These are phyloP conservation scores for Chaetura pelagica DNA, from an alignment of 2,113 vertebrate species.

Conservation along the genomic window DNA sequence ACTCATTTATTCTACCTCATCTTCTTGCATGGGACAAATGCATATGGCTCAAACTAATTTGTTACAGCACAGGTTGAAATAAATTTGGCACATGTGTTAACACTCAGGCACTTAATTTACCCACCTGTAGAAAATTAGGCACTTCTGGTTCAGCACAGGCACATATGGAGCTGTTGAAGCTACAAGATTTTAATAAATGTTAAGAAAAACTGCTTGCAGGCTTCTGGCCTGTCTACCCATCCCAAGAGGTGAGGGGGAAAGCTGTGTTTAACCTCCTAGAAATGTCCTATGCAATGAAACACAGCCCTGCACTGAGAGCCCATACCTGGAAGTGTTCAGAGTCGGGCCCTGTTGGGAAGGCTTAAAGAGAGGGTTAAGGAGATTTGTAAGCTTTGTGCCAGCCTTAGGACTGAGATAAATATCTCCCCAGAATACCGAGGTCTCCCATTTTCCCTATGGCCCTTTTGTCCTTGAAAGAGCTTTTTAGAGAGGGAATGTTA, in stretches of 20 bases:
- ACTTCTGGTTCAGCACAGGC: background rate
- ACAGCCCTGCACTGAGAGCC: background rate
- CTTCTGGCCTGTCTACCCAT: background rate
- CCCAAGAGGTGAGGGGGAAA: background rate
- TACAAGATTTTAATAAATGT: background rate
- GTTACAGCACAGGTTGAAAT: background rate
- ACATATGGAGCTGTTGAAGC: background rate
- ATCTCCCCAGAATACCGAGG: background rate
- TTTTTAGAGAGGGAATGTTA: background rate
- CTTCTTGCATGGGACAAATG: background rate
- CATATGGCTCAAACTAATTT: background rate
- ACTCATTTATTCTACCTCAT: background rate
- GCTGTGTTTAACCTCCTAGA: background rate
- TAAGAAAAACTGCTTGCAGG: background rate
- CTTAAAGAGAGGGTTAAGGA: background rate
- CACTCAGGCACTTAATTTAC: slow-evolving; percentile 5
- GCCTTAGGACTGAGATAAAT: background rate
- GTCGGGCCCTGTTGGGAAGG: background rate
- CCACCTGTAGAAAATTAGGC: background rate
- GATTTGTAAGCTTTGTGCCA: background rate
- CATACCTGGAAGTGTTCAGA: background rate
- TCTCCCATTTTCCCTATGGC: background rate
- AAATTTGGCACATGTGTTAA: background rate
- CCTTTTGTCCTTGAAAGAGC: background rate
- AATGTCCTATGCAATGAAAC: background rate